Percentiles rank a stretch among this genome's conserved stretches.
phyloP scores from a whole-genome alignment of 1,140 invertebrate genomes.

The Drosophila bifasciata region DNA sequence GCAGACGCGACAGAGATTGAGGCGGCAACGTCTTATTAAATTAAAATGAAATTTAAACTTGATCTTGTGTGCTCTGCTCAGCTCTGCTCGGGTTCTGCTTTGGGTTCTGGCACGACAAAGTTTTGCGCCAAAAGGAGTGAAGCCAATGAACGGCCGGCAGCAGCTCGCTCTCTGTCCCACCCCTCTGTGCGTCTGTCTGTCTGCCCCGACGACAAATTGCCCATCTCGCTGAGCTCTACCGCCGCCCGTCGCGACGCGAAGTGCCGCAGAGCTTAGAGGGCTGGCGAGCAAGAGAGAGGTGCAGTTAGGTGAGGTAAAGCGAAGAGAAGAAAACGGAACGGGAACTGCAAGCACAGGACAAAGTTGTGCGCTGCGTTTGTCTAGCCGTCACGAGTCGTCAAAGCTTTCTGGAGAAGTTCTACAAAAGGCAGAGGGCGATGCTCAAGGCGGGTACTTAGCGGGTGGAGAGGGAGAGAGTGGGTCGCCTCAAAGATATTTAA shows the following conservation, averaged over 20 bases:
- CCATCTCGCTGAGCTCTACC: slow-evolving; percentile 38
- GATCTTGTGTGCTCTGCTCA: slow-evolving; percentile 45
- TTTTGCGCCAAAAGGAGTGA: no score
- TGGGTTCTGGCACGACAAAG: no score
- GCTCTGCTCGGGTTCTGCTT: no score
- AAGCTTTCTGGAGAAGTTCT: slow-evolving; percentile 67
- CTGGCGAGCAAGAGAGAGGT: background rate
- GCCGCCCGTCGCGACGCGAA: background rate
- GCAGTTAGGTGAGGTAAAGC: background rate
- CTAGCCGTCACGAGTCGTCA: slow-evolving; percentile 66
- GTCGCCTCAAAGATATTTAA: slow-evolving; percentile 76
- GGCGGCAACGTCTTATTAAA: slow-evolving; percentile 63
- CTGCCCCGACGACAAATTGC: slow-evolving; percentile 58
- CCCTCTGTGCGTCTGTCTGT: background rate
- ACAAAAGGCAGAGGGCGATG: slow-evolving; percentile 46
- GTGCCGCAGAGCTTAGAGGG: background rate
- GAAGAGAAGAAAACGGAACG: no score
- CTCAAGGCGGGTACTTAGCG: no score
- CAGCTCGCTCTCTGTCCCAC: no score
- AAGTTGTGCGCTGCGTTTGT: slow-evolving; percentile 69
- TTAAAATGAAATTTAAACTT: slow-evolving; percentile 79
- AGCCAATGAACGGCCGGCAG: no score
- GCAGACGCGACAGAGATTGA: background rate
- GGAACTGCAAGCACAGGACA: slow-evolving; percentile 46
- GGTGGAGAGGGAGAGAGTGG: slow-evolving; percentile 52